Percentiles rank a stretch among this genome's conserved stretches.
Evolutionary conservation across 2,113 vertebrate species (phyloP).

Genomic region (Melanostigma gelatinosum): DNA sequence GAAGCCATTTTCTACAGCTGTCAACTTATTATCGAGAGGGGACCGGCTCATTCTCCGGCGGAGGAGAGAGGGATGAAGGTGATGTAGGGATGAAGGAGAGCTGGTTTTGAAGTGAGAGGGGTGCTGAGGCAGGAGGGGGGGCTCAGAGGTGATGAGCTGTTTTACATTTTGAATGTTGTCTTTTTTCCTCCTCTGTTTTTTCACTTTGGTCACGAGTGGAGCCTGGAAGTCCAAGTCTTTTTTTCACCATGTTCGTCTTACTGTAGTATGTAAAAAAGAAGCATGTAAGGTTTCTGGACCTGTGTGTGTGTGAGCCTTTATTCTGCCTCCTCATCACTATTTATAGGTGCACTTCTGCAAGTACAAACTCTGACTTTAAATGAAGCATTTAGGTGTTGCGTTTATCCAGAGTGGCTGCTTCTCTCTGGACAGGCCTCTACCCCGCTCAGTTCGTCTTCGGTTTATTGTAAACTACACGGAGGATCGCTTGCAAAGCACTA

Average conservation of each 20-base stretch:
- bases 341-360: constrained; percentile 21
- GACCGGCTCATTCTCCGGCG: constrained; percentile 68
- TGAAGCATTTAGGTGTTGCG: constrained; percentile 15
- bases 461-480: constrained; percentile 19
- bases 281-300: constrained; percentile 21
- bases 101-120: constrained; percentile 49
- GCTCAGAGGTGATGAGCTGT: constrained; percentile 61
- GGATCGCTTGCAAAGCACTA: constrained; percentile 7
- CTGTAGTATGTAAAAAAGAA: constrained; percentile 53
- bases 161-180: constrained; percentile 78
- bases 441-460: neutral
- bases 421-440: constrained; percentile 22
- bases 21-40: constrained; percentile 81
- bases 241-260: constrained; percentile 48
- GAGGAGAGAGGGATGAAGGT: constrained; percentile 46
- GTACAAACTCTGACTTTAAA: constrained; percentile 10
- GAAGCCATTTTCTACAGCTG: constrained; percentile 86
- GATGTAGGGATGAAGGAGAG: constrained; percentile 56
- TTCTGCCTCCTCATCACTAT: constrained; percentile 35
- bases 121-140: constrained; percentile 40
- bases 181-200: constrained; percentile 41
- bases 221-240: constrained; percentile 59
- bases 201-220: constrained; percentile 44
- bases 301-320: constrained; percentile 33
- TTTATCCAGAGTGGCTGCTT: neutral